phyloP scores from a whole-genome alignment of 2,113 vertebrate genomes.

The Campylorhamphus procurvoides region DNA sequence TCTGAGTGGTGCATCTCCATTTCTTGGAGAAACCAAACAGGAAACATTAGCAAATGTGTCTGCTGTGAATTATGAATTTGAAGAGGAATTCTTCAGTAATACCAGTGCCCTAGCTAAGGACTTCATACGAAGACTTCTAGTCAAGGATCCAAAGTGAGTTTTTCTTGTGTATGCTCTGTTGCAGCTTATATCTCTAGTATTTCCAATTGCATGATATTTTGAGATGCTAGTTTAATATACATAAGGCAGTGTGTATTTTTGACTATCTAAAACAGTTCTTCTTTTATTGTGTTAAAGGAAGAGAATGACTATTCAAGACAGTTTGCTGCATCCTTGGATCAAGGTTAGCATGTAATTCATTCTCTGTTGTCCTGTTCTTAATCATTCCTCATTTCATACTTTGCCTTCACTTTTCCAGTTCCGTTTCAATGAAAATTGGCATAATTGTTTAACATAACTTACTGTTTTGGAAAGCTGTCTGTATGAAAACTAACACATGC shows the following conservation, averaged over 20 bases:
- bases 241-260: neutral
- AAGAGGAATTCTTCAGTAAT: conserved; percentile 94
- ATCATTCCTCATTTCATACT: neutral
- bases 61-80: conserved; percentile 96
- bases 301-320: conserved; percentile 97
- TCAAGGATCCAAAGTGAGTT: conserved; percentile 97
- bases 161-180: neutral
- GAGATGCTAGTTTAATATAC: neutral
- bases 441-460: neutral
- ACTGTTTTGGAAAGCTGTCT: neutral
- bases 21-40: conserved; percentile 96
- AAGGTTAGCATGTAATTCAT: conserved; percentile 80
- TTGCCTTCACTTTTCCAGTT: neutral
- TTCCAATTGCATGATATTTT: neutral
- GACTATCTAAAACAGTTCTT: neutral
- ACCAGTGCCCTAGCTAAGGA: conserved; percentile 96
- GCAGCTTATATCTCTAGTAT: neutral
- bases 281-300: conserved; percentile 77
- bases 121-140: conserved; percentile 90
- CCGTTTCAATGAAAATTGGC: neutral
- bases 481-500: neutral
- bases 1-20: conserved; percentile 94
- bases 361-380: neutral
- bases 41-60: conserved; percentile 97
- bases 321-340: conserved; percentile 96